These are phyloP conservation scores for Synchiropus splendidus DNA, from an alignment of 2,113 vertebrate species.

Conservation along the genomic window DNA sequence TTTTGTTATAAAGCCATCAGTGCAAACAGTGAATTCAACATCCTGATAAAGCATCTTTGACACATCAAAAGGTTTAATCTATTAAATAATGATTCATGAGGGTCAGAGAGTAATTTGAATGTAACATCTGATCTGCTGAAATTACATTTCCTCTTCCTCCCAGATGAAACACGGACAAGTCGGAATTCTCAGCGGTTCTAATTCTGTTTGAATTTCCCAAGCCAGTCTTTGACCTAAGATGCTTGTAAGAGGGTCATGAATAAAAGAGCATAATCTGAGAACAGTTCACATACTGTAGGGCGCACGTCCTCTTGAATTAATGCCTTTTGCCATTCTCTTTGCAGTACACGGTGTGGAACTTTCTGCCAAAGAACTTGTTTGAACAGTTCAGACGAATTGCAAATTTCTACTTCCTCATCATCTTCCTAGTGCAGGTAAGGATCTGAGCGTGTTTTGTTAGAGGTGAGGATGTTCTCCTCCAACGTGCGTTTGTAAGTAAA, in stretches of 20 bases:
- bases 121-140: conserved; percentile 18
- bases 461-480: too few relatives aligned
- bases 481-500: neutral
- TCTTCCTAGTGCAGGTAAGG: conserved; percentile 96
- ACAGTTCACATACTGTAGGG: neutral
- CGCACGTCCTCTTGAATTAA: neutral
- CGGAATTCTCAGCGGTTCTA: conserved; percentile 22
- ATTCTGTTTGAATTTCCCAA: conserved; percentile 24
- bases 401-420: conserved; percentile 99
- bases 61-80: too few relatives aligned
- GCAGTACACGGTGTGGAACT: conserved; percentile 98
- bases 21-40: too few relatives aligned
- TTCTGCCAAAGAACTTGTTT: conserved; percentile 97
- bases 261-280: conserved; percentile 1
- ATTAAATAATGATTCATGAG: too few relatives aligned
- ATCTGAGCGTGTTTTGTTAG: too few relatives aligned
- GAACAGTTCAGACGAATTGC: conserved; percentile 99
- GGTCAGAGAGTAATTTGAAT: too few relatives aligned
- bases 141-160: conserved; percentile 8
- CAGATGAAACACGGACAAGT: conserved; percentile 15
- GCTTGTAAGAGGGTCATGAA: conserved; percentile 6
- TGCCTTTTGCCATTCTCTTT: conserved; percentile 3
- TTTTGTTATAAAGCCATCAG: too few relatives aligned
- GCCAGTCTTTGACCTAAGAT: conserved; percentile 22
- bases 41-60: too few relatives aligned